Conservation (phyloP, 2,888 invertebrate species). For the Bhutanitis thaidina region DNA sequence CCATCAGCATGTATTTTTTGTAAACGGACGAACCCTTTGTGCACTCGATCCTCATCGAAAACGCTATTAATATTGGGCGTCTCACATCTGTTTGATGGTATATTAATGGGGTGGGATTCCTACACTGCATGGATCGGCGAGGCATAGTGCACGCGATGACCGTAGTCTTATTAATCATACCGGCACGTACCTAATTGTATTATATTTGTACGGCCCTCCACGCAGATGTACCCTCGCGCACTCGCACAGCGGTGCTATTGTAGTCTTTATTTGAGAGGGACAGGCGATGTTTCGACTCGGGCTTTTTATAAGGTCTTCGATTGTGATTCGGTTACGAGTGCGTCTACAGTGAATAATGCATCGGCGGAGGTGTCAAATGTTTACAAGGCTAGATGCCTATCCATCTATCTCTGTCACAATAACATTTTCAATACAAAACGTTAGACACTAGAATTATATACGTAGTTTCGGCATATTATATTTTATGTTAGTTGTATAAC, state of each 20-base stretch:
- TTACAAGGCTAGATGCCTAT: conserved; percentile 44
- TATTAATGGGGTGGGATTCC: conserved; percentile 66
- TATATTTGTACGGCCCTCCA: conserved; percentile 27
- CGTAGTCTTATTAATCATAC: conserved; percentile 55
- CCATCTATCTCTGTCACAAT: conserved; percentile 56
- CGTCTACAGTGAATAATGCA: conserved; percentile 27
- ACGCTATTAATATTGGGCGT: conserved; percentile 44
- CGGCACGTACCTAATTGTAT: conserved; percentile 41
- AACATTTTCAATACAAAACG: conserved; percentile 19
- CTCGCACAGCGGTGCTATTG: neutral
- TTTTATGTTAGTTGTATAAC: too few species aligned
- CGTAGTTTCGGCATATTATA: too few species aligned
- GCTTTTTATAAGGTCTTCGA: neutral
- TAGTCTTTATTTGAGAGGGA: conserved; percentile 11
- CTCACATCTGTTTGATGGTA: conserved; percentile 61
- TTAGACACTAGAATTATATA: neutral
- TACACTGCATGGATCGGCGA: conserved; percentile 30
- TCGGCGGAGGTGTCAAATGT: conserved; percentile 57
- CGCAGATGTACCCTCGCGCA: conserved; percentile 22
- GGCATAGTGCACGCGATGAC: conserved; percentile 40
- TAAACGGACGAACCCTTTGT: conserved; percentile 29
- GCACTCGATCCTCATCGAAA: conserved; percentile 32
- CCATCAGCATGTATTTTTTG: conserved; percentile 44
- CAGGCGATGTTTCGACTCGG: conserved; percentile 9
- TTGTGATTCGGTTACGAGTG: neutral